phyloP scores from a whole-genome alignment of 2,113 vertebrate species.

The Fregata magnificens region DNA sequence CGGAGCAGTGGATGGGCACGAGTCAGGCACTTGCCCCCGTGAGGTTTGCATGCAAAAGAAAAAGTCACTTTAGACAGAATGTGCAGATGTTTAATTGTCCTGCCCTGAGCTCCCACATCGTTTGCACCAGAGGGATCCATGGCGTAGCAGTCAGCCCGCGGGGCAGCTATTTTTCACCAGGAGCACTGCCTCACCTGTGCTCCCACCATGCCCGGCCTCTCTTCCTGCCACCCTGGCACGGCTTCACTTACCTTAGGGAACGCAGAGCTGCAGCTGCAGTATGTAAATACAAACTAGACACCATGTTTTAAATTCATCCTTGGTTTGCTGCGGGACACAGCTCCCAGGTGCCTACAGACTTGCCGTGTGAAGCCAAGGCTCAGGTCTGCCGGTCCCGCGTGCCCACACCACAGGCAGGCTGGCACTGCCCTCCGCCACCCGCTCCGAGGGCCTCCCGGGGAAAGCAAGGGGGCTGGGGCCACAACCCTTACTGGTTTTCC shows the following conservation, averaged over 20 bases:
- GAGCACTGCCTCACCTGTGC: accelerated
- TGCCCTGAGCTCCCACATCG: not conserved
- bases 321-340: not conserved
- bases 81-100: accelerated
- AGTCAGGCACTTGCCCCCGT: not conserved
- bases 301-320: accelerated
- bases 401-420: accelerated
- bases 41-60: not conserved
- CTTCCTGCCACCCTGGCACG: not conserved
- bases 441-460: too few species aligned
- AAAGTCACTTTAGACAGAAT: accelerated
- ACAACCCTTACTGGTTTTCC: not conserved
- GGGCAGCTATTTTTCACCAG: not conserved
- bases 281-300: not conserved
- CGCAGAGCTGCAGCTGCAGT: accelerated
- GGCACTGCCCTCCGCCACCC: not conserved
- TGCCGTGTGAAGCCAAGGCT: accelerated
- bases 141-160: accelerated
- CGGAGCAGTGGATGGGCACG: accelerated
- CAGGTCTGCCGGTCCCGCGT: not conserved
- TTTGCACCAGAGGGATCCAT: accelerated
- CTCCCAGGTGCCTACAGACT: not conserved
- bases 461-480: too few species aligned
- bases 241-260: not conserved
- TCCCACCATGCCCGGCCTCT: accelerated